Percentiles rank a stretch among this genome's conserved stretches.
Evolutionary conservation across 2,888 invertebrate species (phyloP).

Genomic region (Thysanoteuthis rhombus): DNA sequence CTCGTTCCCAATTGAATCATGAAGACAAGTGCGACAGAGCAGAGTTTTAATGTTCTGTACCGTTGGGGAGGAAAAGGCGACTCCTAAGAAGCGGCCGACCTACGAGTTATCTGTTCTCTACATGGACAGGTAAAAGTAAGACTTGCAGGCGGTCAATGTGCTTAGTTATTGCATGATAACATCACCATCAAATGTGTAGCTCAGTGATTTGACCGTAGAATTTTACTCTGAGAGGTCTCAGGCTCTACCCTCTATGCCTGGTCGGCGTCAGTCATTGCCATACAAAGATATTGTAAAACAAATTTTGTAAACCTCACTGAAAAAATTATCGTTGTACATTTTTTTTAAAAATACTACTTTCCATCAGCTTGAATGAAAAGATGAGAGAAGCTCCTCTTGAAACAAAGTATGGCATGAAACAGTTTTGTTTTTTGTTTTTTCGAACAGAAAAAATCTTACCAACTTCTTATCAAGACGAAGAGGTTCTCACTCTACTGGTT

Average conservation of each 20-base stretch:
- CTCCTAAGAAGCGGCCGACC: background rate
- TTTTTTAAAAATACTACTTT: no score
- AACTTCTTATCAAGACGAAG: no score
- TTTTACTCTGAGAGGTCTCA: background rate
- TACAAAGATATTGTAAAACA: no score
- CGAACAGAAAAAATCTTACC: no score
- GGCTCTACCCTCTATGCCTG: background rate
- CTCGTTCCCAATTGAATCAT: constrained; percentile 20
- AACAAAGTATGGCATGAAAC: no score
- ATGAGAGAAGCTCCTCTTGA: no score
- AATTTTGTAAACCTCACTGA: no score
- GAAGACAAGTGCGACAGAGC: constrained; percentile 19
- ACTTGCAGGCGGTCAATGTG: background rate
- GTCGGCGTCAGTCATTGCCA: no score
- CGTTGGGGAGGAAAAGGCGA: constrained; percentile 2
- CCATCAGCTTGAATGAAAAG: no score
- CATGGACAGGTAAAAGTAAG: background rate
- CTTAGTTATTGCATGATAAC: background rate
- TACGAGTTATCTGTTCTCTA: background rate
- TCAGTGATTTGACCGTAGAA: background rate
- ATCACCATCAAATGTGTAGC: background rate
- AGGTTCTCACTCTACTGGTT: no score
- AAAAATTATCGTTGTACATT: no score
- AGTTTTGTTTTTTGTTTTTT: no score
- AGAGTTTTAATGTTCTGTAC: constrained; percentile 28